Percentiles rank a stretch among this genome's conserved stretches.
phyloP scores from a whole-genome alignment of 2,797 vertebrate species.

The Myoxocephalus aenaeus region DNA sequence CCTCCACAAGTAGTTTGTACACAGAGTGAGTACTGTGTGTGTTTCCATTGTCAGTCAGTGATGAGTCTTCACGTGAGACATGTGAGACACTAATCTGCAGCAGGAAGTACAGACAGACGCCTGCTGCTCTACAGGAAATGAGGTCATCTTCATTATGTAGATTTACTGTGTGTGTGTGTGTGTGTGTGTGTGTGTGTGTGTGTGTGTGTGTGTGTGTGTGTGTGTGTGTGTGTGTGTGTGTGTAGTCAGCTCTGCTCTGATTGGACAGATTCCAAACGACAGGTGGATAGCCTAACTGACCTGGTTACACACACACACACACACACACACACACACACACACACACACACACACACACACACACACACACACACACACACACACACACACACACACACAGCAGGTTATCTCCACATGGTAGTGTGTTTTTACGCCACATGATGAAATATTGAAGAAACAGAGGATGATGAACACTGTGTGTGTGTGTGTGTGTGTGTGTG shows the following conservation, averaged over 20 bases:
- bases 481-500: conserved; percentile 11
- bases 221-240: conserved; percentile 1
- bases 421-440: conserved; percentile 76
- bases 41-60: not conserved
- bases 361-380: conserved; percentile 14
- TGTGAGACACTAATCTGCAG: conserved; percentile 35
- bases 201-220: not conserved
- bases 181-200: conserved; percentile 15
- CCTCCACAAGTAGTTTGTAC: not conserved
- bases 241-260: conserved; percentile 26
- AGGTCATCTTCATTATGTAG: conserved; percentile 55
- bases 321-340: not conserved
- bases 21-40: not conserved
- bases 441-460: conserved; percentile 83
- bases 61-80: not conserved
- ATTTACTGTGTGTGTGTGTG: conserved; percentile 5
- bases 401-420: conserved; percentile 76
- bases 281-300: conserved; percentile 58
- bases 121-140: conserved; percentile 52
- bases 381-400: conserved; percentile 42
- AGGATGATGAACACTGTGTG: conserved; percentile 45
- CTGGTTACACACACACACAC: conserved; percentile 48
- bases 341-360: not conserved
- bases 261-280: conserved; percentile 35
- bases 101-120: conserved; percentile 37